A percentile compares a stretch with the other conserved stretches of the same genome.
These are phyloP conservation scores for Pachypsylla venusta DNA, from an alignment of 1,140 invertebrate genomes.

Conservation along the genomic window DNA sequence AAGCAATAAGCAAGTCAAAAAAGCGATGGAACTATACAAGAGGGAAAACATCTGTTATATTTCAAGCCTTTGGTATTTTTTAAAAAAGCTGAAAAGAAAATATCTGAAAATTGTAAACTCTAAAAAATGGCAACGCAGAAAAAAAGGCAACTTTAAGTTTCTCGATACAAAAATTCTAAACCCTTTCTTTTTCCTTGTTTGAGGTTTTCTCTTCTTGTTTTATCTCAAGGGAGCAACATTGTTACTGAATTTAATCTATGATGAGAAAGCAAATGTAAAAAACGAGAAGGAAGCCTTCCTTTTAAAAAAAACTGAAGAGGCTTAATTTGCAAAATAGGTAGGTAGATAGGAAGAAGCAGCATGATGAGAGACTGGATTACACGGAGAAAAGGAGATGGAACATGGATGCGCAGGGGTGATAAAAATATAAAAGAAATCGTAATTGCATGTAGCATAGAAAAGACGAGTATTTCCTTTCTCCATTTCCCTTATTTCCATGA, in stretches of 20 bases:
- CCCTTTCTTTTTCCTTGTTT: background rate
- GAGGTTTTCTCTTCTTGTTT: background rate
- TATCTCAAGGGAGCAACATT: background rate
- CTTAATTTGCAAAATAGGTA: conserved; percentile 8
- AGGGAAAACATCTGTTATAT: too few relatives aligned
- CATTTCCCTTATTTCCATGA: background rate
- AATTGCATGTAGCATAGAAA: background rate
- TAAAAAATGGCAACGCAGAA: too few relatives aligned
- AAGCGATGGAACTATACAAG: too few relatives aligned
- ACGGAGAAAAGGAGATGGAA: too few relatives aligned
- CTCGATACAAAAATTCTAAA: background rate
- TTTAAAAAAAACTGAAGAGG: conserved; percentile 6
- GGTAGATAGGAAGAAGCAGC: too few relatives aligned
- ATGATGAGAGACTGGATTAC: conserved; percentile 1
- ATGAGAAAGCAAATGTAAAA: background rate
- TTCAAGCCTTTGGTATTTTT: too few relatives aligned
- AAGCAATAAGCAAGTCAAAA: too few relatives aligned
- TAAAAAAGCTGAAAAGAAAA: too few relatives aligned
- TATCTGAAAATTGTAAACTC: too few relatives aligned
- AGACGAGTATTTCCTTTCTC: background rate
- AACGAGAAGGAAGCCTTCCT: conserved; percentile 2
- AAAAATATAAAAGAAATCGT: background rate
- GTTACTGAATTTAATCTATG: background rate
- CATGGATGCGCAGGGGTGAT: too few relatives aligned
- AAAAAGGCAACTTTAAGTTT: too few relatives aligned